phyloP scores from a whole-genome alignment of 2,113 vertebrate species.

The Oncorhynchus gorbuscha region DNA sequence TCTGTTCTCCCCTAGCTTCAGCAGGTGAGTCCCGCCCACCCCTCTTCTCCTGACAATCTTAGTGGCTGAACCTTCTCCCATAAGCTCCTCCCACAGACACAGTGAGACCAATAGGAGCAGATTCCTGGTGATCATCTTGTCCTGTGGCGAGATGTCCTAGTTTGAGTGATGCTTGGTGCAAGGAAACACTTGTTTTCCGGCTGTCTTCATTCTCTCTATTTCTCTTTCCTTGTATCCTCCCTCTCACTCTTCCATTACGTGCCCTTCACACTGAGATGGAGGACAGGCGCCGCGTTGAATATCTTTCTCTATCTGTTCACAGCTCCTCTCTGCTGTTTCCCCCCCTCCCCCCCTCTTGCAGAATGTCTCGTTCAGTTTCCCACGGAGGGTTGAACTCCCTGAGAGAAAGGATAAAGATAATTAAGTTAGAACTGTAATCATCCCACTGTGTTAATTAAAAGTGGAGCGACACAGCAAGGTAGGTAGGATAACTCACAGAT shows the following conservation, averaged over 20 bases:
- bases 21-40: constrained; percentile 42
- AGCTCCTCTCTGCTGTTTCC: constrained; percentile 21
- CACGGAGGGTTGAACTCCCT: constrained; percentile 63
- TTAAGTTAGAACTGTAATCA: constrained; percentile 75
- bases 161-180: constrained; percentile 58
- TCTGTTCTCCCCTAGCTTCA: constrained; percentile 56
- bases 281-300: constrained; percentile 57
- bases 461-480: constrained; percentile 59
- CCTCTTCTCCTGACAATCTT: constrained; percentile 70
- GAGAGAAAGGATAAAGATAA: constrained; percentile 76
- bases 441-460: constrained; percentile 71
- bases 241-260: constrained; percentile 51
- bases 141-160: constrained; percentile 56
- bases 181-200: constrained; percentile 67
- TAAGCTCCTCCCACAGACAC: constrained; percentile 63
- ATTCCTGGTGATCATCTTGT: constrained; percentile 70
- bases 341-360: constrained; percentile 25
- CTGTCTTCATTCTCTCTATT: constrained; percentile 72
- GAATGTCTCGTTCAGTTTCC: constrained; percentile 67
- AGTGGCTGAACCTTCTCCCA: constrained; percentile 18
- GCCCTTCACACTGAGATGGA: constrained; percentile 58
- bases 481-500: constrained; percentile 42
- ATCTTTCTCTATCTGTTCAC: constrained; percentile 45
- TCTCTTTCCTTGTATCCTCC: constrained; percentile 28
- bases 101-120: constrained; percentile 65